phyloP scores from a whole-genome alignment of 2,113 vertebrate species.

The Cromileptes altivelis region DNA sequence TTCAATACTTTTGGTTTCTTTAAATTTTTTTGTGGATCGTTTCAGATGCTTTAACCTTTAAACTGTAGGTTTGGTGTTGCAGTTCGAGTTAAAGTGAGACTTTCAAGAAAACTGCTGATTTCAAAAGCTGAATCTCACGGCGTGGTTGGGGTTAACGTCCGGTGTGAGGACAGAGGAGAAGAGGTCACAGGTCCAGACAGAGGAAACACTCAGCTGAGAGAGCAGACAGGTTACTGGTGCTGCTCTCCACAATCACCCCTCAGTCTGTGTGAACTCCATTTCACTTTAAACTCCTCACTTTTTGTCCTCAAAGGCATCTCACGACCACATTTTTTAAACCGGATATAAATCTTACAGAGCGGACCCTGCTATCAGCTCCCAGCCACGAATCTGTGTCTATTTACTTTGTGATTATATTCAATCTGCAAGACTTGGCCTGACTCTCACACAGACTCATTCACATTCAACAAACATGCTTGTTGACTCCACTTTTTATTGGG shows the following conservation, averaged over 20 bases:
- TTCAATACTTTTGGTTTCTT: too few relatives aligned
- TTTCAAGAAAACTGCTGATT: background rate
- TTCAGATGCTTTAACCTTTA: background rate
- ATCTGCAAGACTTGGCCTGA: background rate
- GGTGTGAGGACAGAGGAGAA: background rate
- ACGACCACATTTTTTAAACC: too few relatives aligned
- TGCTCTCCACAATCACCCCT: background rate
- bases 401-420: background rate
- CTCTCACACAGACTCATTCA: constrained; percentile 2
- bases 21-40: too few relatives aligned
- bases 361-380: background rate
- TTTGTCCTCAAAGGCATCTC: background rate
- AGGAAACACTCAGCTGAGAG: background rate
- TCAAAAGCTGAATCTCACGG: background rate
- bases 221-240: background rate
- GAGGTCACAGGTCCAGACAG: constrained; percentile 13
- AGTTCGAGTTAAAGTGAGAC: constrained; percentile 8
- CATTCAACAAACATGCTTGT: constrained; percentile 6
- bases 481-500: background rate
- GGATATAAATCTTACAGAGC: too few relatives aligned
- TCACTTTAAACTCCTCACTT: background rate
- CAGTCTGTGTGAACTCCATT: background rate
- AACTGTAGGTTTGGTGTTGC: background rate
- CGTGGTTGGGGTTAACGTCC: background rate
- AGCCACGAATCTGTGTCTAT: background rate